Conservation (phyloP, 2,888 invertebrate species). For the Altica lythri region DNA sequence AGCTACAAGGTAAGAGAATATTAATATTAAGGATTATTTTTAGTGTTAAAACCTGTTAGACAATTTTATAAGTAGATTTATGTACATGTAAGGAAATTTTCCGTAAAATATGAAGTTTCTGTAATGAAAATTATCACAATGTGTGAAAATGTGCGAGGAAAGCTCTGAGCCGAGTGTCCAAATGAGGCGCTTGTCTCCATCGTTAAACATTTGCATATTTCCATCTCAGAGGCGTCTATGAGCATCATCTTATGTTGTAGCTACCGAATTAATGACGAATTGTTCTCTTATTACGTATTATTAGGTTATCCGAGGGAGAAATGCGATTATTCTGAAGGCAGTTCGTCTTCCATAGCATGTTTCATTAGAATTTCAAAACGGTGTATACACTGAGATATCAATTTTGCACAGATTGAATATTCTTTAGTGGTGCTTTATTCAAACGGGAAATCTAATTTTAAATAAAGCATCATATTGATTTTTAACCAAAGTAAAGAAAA, state of each 20-base stretch:
- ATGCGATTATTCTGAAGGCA: slow-evolving; percentile 43
- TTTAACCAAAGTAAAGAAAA: not conserved
- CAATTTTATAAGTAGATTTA: too few species aligned
- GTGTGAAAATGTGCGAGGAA: slow-evolving; percentile 41
- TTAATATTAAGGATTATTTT: too few species aligned
- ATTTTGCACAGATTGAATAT: slow-evolving; percentile 24
- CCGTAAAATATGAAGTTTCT: too few species aligned
- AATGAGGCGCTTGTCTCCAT: slow-evolving; percentile 47
- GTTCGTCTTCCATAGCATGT: slow-evolving; percentile 40
- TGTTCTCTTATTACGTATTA: slow-evolving; percentile 48
- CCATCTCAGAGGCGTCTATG: slow-evolving; percentile 37
- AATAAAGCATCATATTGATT: slow-evolving; percentile 4
- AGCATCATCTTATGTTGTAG: slow-evolving; percentile 40
- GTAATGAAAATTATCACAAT: slow-evolving; percentile 40
- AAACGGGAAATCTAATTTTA: slow-evolving; percentile 6
- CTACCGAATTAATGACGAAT: slow-evolving; percentile 48
- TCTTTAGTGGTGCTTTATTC: slow-evolving; percentile 8
- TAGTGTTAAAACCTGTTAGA: not conserved
- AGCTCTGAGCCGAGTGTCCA: slow-evolving; percentile 37
- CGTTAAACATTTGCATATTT: slow-evolving; percentile 47
- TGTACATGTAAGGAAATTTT: too few species aligned
- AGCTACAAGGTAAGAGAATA: too few species aligned
- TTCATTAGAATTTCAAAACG: slow-evolving; percentile 42
- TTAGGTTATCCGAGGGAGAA: slow-evolving; percentile 46
- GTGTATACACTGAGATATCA: slow-evolving; percentile 29